Evolutionary conservation across 2,888 invertebrate species (phyloP), one percentile per base, ranked within the genome.

Genomic region (Aphidoletes aphidimyza): DNA sequence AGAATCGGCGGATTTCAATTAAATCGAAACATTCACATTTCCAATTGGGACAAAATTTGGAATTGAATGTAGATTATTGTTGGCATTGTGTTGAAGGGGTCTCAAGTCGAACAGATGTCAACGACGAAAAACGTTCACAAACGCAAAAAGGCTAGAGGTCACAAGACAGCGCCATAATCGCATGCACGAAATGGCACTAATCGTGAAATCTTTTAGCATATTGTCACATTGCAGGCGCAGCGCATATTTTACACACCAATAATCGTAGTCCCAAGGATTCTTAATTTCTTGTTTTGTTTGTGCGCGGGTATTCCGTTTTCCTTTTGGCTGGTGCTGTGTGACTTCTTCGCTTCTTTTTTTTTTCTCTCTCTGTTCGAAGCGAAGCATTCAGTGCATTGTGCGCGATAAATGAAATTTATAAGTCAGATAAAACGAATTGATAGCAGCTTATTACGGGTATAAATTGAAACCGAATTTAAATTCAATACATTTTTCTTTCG

Each of bases 381-480:
- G n/a, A n/a, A n/a, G n/a, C 37, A 81, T 81, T 81, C 37, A 81
- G 22, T n/a, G 26, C 37, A 81, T 37, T 37, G 78, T n/a, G 37
- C 39, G 37, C 37, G 81, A 37, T 37, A 81, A 81, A 81, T n/a
- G 37, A 81, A 81, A 81, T 81, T 81, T 81, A 81, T 81, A 81
- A 81, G 37, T 37, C 81, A 81, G 81, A 81, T 81, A 81, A 81
- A 81, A 37, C 81, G 81, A 81, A 81, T 81, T 37, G 81, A 81
- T 81, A 37, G 81, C 26, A 81, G 37, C 81, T 36, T 81, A 81
- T 81, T 81, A 81, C 37, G 81, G 26, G 37, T 37, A 37, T 81
- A 81, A 37, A 81, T 81, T 81, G 81, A 81, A 81, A 81, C 81
- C 81, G 37, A 81, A 81, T 81, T 81, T 81, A 81, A 81, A 81